These are phyloP conservation scores for Escarpia spicata DNA, from an alignment of 2,888 invertebrate genomes.

Conservation along the genomic window DNA sequence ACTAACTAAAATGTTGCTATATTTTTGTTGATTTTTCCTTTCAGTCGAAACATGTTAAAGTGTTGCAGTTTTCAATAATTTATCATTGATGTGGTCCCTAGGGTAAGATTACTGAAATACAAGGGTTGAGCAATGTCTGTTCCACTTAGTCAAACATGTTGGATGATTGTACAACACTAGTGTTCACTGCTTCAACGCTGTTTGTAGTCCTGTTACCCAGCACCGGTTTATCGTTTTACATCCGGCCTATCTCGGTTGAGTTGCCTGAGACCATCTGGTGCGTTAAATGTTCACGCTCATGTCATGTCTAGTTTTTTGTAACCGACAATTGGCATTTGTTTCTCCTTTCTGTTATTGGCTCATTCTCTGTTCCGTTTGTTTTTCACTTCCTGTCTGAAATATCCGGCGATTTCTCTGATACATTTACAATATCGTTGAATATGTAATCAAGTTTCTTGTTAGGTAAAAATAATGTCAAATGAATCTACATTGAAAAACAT, in stretches of 20 bases:
- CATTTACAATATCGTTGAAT: neutral
- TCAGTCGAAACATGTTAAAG: neutral
- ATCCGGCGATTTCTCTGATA: neutral
- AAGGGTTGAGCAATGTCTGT: neutral
- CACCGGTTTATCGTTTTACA: constrained; percentile 10
- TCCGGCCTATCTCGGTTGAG: neutral
- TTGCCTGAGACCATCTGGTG: neutral
- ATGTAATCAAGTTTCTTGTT: too few species aligned
- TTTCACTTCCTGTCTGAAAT: neutral
- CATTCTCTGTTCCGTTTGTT: neutral
- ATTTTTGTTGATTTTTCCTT: too few species aligned
- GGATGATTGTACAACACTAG: neutral
- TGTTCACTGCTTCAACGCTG: neutral
- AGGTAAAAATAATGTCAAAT: too few species aligned
- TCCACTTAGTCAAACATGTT: neutral
- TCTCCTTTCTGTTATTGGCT: neutral
- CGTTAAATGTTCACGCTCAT: neutral
- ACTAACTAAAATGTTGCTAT: too few species aligned
- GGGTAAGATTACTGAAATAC: neutral
- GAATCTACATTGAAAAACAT: too few species aligned
- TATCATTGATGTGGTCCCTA: neutral
- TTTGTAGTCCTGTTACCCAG: neutral
- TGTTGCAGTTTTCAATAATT: neutral
- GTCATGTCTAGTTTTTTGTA: neutral
- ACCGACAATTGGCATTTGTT: neutral